These are phyloP conservation scores for Dryas iulia DNA, from an alignment of 1,140 invertebrate species.

Conservation along the genomic window DNA sequence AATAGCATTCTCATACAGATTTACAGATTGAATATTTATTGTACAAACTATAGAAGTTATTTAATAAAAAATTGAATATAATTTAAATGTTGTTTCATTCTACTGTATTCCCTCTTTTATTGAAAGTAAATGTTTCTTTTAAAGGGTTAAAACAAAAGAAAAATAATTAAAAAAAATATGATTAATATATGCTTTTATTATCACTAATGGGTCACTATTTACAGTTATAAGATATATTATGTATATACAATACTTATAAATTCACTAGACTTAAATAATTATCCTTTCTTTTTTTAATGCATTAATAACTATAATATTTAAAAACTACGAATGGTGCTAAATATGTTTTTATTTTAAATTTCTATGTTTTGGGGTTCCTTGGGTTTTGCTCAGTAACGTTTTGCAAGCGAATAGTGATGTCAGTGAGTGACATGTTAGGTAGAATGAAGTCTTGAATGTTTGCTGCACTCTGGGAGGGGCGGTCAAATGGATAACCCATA, in stretches of 20 bases:
- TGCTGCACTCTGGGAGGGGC: conserved; percentile 77
- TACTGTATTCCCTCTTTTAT: no score
- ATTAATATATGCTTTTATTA: conserved; percentile 3
- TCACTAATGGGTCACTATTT: conserved; percentile 24
- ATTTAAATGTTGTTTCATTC: no score
- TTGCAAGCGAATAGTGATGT: conserved; percentile 73
- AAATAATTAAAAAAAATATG: neutral
- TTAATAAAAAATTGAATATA: no score
- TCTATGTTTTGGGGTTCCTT: conserved; percentile 47
- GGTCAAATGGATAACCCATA: conserved; percentile 88
- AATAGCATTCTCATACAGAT: no score
- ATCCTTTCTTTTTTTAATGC: conserved; percentile 45
- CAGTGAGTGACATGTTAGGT: conserved; percentile 81
- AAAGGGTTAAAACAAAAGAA: neutral
- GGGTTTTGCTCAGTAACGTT: conserved; percentile 65
- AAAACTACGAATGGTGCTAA: no score
- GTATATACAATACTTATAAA: conserved; percentile 23
- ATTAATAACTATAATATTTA: neutral
- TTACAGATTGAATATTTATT: no score
- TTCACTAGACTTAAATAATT: conserved; percentile 38
- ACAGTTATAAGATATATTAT: conserved; percentile 12
- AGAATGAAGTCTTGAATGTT: conserved; percentile 81
- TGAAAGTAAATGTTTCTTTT: no score
- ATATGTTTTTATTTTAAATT: no score
- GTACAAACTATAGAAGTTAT: no score